Evolutionary conservation across 2,113 vertebrate species (phyloP).

Genomic region (Cnemophilus loriae): DNA sequence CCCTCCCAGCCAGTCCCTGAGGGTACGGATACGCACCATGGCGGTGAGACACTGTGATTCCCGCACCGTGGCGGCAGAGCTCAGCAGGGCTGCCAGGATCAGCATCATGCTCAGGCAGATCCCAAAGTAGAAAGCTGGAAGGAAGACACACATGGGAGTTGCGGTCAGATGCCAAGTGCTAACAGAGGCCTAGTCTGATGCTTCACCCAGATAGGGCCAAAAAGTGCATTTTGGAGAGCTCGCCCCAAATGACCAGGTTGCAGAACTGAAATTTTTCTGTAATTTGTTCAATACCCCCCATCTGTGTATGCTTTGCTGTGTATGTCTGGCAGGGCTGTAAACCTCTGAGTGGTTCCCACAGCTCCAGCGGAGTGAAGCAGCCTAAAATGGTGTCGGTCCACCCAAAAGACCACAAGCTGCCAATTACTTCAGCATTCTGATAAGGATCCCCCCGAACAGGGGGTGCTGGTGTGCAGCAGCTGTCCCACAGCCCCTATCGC

Average conservation of each 20-base stretch:
- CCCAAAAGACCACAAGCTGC: background rate
- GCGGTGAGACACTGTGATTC: conserved; percentile 40
- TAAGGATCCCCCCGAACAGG: background rate
- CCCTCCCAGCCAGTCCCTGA: background rate
- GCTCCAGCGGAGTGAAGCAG: background rate
- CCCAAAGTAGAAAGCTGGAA: conserved; percentile 57
- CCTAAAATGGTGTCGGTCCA: background rate
- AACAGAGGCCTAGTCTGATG: background rate
- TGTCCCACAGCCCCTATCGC: background rate
- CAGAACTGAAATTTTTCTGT: background rate
- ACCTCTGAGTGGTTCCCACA: background rate
- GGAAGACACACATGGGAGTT: background rate
- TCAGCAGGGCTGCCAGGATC: conserved; percentile 51
- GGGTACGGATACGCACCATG: conserved; percentile 27
- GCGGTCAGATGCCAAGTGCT: background rate
- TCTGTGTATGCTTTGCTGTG: background rate
- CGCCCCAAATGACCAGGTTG: background rate
- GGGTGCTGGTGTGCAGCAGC: background rate
- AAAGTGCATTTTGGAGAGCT: background rate
- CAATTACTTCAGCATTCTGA: background rate
- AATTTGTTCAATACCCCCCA: background rate
- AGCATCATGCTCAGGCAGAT: conserved; percentile 57
- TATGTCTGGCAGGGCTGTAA: background rate
- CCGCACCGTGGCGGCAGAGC: background rate
- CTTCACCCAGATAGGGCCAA: background rate